Evolutionary conservation across 1,140 invertebrate species (phyloP).

Genomic region (Thereuonema tuberculata): DNA sequence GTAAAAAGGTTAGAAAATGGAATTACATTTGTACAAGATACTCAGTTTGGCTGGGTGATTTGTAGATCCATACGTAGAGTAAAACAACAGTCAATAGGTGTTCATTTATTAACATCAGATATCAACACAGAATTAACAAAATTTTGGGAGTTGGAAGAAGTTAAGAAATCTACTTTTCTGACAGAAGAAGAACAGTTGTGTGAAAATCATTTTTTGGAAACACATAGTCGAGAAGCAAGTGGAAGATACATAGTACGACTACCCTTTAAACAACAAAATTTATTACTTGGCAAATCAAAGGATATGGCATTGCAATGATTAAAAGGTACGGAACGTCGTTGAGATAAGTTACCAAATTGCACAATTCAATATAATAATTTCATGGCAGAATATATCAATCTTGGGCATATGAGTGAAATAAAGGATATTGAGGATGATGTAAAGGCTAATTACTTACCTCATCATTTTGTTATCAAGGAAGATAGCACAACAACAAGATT

Average conservation of each 20-base stretch:
- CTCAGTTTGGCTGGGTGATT: background rate
- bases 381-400: slow-evolving; percentile 1
- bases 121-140: background rate
- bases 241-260: background rate
- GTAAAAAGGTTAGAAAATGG: background rate
- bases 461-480: slow-evolving; percentile 24
- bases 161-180: background rate
- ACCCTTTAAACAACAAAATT: background rate
- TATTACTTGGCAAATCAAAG: background rate
- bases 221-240: background rate
- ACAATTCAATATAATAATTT: background rate
- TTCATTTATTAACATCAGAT: background rate
- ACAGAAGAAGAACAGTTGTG: background rate
- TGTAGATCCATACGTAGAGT: background rate
- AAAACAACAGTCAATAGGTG: background rate
- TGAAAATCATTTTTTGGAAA: background rate
- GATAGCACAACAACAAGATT: slow-evolving; percentile 25
- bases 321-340: background rate
- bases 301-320: background rate
- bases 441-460: slow-evolving; percentile 28
- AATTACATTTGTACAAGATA: background rate
- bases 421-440: background rate
- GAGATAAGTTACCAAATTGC: background rate
- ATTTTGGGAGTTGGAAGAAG: slow-evolving; percentile 3
- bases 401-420: slow-evolving; percentile 8